These are phyloP conservation scores for Ophion slaviceki DNA, from an alignment of 2,888 invertebrate genomes.

Conservation along the genomic window DNA sequence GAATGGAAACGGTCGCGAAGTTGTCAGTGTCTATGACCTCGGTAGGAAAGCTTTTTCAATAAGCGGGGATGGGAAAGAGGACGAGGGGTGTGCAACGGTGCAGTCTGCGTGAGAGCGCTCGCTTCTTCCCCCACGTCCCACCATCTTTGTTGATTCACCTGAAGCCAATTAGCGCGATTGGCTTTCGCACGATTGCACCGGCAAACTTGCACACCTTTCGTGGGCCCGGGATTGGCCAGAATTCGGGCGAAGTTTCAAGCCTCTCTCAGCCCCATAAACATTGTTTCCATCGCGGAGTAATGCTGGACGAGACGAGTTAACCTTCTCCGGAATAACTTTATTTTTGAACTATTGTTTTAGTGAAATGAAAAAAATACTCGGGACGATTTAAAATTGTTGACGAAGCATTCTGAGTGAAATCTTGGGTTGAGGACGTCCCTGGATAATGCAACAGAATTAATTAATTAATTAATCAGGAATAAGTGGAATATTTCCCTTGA, in stretches of 20 bases:
- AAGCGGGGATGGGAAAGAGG: constrained; percentile 43
- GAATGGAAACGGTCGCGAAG: constrained; percentile 37
- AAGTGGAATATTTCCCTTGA: background rate
- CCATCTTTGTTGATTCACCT: constrained; percentile 67
- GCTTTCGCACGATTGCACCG: constrained; percentile 71
- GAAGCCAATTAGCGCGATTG: constrained; percentile 73
- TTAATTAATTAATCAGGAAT: background rate
- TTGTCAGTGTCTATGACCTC: constrained; percentile 65
- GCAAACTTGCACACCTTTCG: constrained; percentile 66
- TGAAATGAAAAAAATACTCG: background rate
- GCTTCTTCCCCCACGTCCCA: constrained; percentile 12
- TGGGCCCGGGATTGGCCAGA: constrained; percentile 23
- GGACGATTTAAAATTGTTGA: background rate
- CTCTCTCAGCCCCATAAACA: constrained; percentile 22
- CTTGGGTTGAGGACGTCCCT: background rate
- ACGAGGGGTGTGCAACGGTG: constrained; percentile 45
- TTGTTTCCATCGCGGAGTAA: constrained; percentile 30
- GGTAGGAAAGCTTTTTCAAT: constrained; percentile 58
- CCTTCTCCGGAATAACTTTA: background rate
- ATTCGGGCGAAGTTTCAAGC: constrained; percentile 41
- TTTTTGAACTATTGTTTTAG: background rate
- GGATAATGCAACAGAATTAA: background rate
- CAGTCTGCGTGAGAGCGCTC: constrained; percentile 48
- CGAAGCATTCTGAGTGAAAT: background rate
- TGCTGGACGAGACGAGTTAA: background rate